phyloP scores from a whole-genome alignment of 2,888 invertebrate species.

The Coecobrya sp. region DNA sequence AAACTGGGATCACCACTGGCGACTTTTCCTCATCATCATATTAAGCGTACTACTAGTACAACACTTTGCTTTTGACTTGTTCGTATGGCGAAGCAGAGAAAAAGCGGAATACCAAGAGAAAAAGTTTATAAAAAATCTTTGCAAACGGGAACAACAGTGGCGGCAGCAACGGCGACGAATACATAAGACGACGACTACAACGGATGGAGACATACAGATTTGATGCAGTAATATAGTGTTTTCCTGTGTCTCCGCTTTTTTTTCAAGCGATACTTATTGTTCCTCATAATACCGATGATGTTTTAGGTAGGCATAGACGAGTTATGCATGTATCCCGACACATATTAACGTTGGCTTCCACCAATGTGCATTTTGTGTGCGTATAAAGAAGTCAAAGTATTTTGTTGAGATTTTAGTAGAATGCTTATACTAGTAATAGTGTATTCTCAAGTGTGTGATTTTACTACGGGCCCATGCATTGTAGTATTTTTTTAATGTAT shows the following conservation, averaged over 20 bases:
- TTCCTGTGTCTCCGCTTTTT: conserved; percentile 77
- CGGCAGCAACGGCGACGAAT: conserved; percentile 72
- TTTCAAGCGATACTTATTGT: conserved; percentile 77
- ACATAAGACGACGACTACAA: conserved; percentile 76
- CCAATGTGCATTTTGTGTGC: not conserved
- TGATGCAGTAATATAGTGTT: conserved; percentile 80
- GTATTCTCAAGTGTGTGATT: conserved; percentile 40
- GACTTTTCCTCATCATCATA: conserved; percentile 74
- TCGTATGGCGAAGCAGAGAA: not conserved
- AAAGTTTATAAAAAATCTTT: conserved; percentile 73
- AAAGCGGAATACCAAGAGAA: conserved; percentile 30
- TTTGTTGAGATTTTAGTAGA: conserved; percentile 18
- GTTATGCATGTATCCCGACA: conserved; percentile 34
- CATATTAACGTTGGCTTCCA: not conserved
- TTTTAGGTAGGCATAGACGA: conserved; percentile 55
- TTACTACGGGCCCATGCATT: conserved; percentile 4
- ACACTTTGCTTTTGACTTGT: conserved; percentile 31
- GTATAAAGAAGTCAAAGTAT: not conserved
- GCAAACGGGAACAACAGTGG: conserved; percentile 70
- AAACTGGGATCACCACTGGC: conserved; percentile 75
- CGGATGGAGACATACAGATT: conserved; percentile 83
- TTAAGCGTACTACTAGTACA: conserved; percentile 27
- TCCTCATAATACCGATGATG: conserved; percentile 61
- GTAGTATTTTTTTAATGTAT: not conserved
- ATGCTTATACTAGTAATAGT: not conserved